Conservation (phyloP, 2,888 invertebrate genomes). For the Strigamia crassipes region DNA sequence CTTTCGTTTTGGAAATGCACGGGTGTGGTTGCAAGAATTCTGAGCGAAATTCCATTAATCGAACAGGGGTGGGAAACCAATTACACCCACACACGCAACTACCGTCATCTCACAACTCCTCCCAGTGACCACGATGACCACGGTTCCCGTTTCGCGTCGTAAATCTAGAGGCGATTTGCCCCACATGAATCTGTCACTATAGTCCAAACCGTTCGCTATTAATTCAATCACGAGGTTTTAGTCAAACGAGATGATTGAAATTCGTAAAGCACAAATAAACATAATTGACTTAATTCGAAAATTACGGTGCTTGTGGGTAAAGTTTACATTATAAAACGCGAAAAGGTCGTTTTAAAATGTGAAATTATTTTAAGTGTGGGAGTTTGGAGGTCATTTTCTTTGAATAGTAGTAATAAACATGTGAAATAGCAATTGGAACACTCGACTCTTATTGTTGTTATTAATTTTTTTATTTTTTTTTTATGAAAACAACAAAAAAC, state of each 20-base stretch:
- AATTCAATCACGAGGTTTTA: too few relatives aligned
- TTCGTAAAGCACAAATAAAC: too few relatives aligned
- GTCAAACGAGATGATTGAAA: too few relatives aligned
- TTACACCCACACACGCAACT: constrained; percentile 12
- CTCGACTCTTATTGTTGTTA: background rate
- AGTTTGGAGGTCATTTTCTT: background rate
- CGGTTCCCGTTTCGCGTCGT: background rate
- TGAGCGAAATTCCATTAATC: constrained; percentile 1
- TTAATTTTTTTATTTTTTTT: too few relatives aligned
- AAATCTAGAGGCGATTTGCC: background rate
- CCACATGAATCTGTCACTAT: too few relatives aligned
- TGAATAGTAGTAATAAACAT: background rate
- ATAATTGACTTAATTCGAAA: too few relatives aligned
- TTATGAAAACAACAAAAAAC: too few relatives aligned
- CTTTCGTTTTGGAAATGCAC: background rate
- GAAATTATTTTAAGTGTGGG: background rate
- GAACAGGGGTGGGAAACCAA: background rate
- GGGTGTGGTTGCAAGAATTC: background rate
- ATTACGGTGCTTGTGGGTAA: too few relatives aligned
- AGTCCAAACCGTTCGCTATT: too few relatives aligned
- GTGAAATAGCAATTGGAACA: background rate
- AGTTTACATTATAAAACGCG: background rate
- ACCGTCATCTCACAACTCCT: background rate
- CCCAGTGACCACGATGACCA: background rate
- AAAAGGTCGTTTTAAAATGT: background rate